Evolutionary conservation across 2,888 invertebrate genomes (phyloP), one percentile per base, ranked within the genome.

Genomic region (Xylophagus ater): DNA sequence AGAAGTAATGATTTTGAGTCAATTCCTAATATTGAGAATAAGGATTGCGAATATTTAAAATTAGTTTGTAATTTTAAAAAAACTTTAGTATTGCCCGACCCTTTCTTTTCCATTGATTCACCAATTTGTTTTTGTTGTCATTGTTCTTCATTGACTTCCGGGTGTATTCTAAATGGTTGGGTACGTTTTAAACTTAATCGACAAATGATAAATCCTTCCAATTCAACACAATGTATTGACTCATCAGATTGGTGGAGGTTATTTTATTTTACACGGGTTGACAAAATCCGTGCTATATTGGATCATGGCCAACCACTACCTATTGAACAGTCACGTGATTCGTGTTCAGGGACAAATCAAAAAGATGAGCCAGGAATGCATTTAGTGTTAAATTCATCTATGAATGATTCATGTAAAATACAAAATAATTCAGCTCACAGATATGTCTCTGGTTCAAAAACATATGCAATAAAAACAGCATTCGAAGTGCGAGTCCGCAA

Each of bases 291-390:
- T 3, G 60, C 63, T 2, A 64, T 65, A 24, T 50, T 65, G 19
- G 65, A 65, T 50, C 58, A 62, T 12, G 65, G 65, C 0, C 65
- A 65, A 42, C 64, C 64, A 3, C 38, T 64, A 14, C 62, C 65
- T 2, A 53, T 62, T 21, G 62, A 62, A 35, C 50, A 54, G 26
- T 55, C 51, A 8, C 51, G 53, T 10, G 61, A 62, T 28, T 46
- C 54, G 3, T 55, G 54, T 21, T 51, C 56, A 1, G 43, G 46
- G 18, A 40, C 48, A 4, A 43, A 43, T 41, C 60, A 62, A 35
- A 65, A 65, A 34, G 65, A 65, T 46, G 64, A 65, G 43, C 62
- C 65, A 0, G 63, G 64, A 13, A 61, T 60, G 4, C 55, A 62
- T 3, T 49, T 65, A 1, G 57, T 63, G 37, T 44, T 65, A 4